Base-by-base conservation (phyloP, 1,140 invertebrate species). In the Neelides sp. region DNA sequence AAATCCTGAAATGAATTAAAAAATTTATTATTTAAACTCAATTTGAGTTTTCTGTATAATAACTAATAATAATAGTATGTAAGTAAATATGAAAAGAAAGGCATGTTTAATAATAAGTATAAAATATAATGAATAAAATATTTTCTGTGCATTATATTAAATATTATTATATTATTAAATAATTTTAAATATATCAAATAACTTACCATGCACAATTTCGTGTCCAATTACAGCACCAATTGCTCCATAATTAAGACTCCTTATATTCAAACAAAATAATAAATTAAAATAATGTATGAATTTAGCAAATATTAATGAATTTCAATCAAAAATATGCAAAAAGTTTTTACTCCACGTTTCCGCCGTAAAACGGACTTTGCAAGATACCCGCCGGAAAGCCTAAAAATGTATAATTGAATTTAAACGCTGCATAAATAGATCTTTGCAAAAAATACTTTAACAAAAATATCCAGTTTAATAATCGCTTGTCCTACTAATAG, bases 401-500 rank as follows among this genome's bases (percentile, higher is more conserved):
- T n/a, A n/a, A n/a, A n/a, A n/a, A n/a, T n/a, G n/a, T n/a, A n/a
- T n/a, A n/a, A n/a, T n/a, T n/a, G n/a, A n/a, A n/a, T n/a, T n/a
- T n/a, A n/a, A n/a, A n/a, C n/a, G n/a, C n/a, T n/a, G n/a, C n/a
- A n/a, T n/a, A n/a, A n/a, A n/a, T n/a, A n/a, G n/a, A n/a, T n/a
- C n/a, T n/a, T n/a, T n/a, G n/a, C n/a, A n/a, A n/a, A n/a, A n/a
- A n/a, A n/a, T n/a, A n/a, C n/a, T n/a, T n/a, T n/a, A n/a, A n/a
- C n/a, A n/a, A n/a, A n/a, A n/a, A n/a, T n/a, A 32, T 32, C n/a
- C 28, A 32, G 7, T 5, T 32, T 8, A 32, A 32, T 32, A 32
- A 32, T 5, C 28, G 7, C 7, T 8, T 8, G 28, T 28, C 48
- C 48, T 52, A 57, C 55, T 51, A 10, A 50, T 51, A 7, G 55